These are phyloP conservation scores for Brachypterus glaber DNA, from an alignment of 2,888 invertebrate species.

Conservation along the genomic window DNA sequence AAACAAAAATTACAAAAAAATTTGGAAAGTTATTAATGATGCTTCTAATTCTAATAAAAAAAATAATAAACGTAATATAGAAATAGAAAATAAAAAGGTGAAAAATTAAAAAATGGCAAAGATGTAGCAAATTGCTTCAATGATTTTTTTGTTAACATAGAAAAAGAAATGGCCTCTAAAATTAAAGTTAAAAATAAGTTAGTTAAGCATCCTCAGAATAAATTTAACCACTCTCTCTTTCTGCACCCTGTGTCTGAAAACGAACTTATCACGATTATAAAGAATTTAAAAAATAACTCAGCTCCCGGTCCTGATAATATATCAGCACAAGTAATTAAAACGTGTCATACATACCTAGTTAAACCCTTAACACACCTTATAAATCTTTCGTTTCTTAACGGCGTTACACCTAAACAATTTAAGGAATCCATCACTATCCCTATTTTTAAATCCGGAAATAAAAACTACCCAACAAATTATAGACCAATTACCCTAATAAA, in stretches of 20 bases:
- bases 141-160: neutral
- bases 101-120: too few relatives aligned
- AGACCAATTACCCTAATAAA: neutral
- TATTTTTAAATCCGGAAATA: neutral
- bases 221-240: neutral
- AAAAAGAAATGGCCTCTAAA: neutral
- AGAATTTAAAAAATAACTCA: neutral
- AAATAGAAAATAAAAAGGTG: too few relatives aligned
- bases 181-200: neutral
- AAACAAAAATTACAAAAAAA: neutral
- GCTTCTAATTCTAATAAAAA: neutral
- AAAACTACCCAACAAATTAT: neutral
- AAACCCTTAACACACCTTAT: neutral
- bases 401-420: neutral
- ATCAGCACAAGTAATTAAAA: neutral
- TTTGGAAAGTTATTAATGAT: neutral
- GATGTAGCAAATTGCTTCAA: too few relatives aligned
- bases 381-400: neutral
- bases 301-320: neutral
- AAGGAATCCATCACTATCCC: neutral
- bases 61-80: neutral
- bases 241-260: neutral
- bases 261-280: neutral
- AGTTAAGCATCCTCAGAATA: neutral
- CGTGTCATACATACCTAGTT: neutral